Evolutionary conservation across 2,113 vertebrate genomes (phyloP).

Genomic region (Esox niger): DNA sequence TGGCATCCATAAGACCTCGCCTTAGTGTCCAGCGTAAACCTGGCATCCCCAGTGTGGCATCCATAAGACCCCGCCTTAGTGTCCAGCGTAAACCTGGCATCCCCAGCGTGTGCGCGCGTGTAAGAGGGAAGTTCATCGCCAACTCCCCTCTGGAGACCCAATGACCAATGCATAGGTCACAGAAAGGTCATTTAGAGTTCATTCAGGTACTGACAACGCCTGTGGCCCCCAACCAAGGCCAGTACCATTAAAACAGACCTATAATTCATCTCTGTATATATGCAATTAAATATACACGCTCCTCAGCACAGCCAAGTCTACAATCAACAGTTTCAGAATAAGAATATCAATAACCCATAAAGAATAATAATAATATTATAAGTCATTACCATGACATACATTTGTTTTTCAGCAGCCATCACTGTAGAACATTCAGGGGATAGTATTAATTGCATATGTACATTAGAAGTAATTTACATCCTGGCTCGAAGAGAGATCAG

Average conservation of each 20-base stretch:
- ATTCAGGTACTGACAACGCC: conserved; percentile 46
- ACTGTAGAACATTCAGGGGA: conserved; percentile 81
- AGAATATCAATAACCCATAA: conserved; percentile 70
- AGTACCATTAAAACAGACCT: conserved; percentile 67
- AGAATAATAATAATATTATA: conserved; percentile 67
- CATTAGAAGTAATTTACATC: conserved; percentile 73
- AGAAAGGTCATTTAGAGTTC: conserved; percentile 20
- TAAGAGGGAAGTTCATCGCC: not conserved
- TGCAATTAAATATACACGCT: conserved; percentile 72
- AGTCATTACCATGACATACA: conserved; percentile 54
- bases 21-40: conserved; percentile 17
- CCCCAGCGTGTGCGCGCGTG: not conserved
- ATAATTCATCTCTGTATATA: conserved; percentile 54
- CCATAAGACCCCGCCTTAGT: conserved; percentile 1
- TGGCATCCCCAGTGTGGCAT: not conserved
- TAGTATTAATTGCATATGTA: conserved; percentile 78
- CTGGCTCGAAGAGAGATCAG: conserved; percentile 38
- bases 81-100: conserved; percentile 10
- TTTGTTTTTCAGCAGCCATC: conserved; percentile 84
- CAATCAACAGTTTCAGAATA: conserved; percentile 76
- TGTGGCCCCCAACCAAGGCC: conserved; percentile 21
- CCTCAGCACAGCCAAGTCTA: conserved; percentile 72
- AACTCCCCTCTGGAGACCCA: conserved; percentile 8
- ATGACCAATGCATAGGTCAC: not conserved
- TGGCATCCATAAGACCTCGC: not conserved